Conservation (phyloP, 2,113 vertebrate genomes). For the Sturnus vulgaris region DNA sequence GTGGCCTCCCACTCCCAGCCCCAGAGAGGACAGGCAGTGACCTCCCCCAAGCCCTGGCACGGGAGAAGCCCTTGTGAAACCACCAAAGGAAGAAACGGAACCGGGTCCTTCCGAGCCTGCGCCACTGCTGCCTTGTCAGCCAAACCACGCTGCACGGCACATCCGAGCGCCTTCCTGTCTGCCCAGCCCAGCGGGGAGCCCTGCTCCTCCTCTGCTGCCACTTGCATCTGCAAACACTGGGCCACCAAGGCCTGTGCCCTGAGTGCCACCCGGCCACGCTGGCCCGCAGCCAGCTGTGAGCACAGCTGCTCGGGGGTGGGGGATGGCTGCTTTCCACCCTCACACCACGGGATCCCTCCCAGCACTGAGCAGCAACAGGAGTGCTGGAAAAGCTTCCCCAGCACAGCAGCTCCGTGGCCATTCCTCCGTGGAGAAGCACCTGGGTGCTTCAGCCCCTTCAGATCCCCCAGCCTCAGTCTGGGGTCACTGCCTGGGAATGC, state of each 20-base stretch:
- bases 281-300: neutral
- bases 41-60: fast-evolving
- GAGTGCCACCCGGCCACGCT: fast-evolving
- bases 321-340: neutral
- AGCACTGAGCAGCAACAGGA: neutral
- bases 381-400: neutral
- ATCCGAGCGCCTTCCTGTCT: neutral
- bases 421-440: neutral
- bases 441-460: fast-evolving
- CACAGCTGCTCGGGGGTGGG: neutral
- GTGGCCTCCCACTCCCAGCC: neutral
- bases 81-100: neutral
- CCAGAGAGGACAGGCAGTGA: fast-evolving
- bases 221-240: neutral
- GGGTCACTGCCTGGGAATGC: fast-evolving
- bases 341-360: neutral
- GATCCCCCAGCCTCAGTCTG: neutral
- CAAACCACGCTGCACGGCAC: neutral
- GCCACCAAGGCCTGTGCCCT: neutral
- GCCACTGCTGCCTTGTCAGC: neutral
- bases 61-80: neutral
- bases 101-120: neutral
- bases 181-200: neutral
- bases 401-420: fast-evolving
- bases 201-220: neutral